Evolutionary conservation across 2,797 vertebrate genomes (phyloP), one percentile per base, ranked within the genome.

Genomic region (Psittacula derbiana): DNA sequence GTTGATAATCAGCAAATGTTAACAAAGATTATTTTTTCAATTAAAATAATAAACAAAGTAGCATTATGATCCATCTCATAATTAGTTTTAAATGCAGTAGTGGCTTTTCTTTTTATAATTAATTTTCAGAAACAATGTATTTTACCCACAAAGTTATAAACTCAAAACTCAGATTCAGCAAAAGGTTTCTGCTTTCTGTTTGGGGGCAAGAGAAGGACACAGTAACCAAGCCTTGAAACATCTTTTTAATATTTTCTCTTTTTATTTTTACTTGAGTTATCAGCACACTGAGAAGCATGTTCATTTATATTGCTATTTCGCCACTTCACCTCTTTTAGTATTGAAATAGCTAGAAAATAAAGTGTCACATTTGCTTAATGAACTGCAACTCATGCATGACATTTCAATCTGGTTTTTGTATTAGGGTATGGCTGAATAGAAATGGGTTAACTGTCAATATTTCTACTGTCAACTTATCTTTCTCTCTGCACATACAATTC

Each of bases 281-380:
- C 81, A 93, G 72, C 38, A 70, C 61, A 76, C 25, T 67, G 90
- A 93, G 50, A 94, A 92, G 31, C 27, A 8, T 47, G 69, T 96
- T 97, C 94, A 97, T 96, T 97, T 95, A 91, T 91, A 96, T 75
- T 72, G 80, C 78, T 93, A 80, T 96, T 96, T 95, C 55, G 90
- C 70, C 67, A 96, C 50, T 96, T 97, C 86, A 95, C 38, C 96
- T 93, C 88, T 79, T 85, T 93, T 69, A 47, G 66, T 94, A 97
- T 28, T 85, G 85, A 96, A 97, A 97, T 53, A 88, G 75, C 87
- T 96, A 87, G 90, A 98, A 98, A 97, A 98, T 95, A 97, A 97
- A 97, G 76, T 95, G 95, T 97, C 97, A 97, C 88, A 95, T 97
- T 97, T 97, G 81, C 86, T 97, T 98, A 98, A 98, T 96, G 92